Evolutionary conservation across 2,113 vertebrate species (phyloP), one percentile per base, ranked within the genome.

Genomic region (Sinocyclocheilus anophthalmus): DNA sequence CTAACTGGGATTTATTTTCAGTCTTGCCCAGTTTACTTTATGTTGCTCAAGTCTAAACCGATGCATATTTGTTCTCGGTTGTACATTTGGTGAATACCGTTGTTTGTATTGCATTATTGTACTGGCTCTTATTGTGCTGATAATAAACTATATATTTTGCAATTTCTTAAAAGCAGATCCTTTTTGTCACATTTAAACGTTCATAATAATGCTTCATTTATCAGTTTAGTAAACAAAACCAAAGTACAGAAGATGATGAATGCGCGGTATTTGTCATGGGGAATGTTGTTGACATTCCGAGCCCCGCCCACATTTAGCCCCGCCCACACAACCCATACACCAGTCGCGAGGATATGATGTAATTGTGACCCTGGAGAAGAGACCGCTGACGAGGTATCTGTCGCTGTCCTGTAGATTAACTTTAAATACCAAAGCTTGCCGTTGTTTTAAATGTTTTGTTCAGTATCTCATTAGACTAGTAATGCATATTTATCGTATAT

Each of bases 101-200:
- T 80, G 81, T 81, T 87, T 86, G 86, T 89, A 82, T 84, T 84
- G 72, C 87, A 80, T 85, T 73, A 87, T 79, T 80, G 82, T 85
- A 80, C 84, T 82, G 87, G 84, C 89, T 81, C 42, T 20, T 85
- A 85, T 76, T 88, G 78, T 90, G 88, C 84, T 89, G 76, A 90
- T 72, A 88, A 79, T 88, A 89, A 91, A 85, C 72, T 33, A 70
- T 89, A 86, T 89, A 86, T 90, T 90, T 90, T 89, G 84, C 48
- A 83, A 76, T 84, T 22, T 78, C 50, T 59, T 30, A 11, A 7
- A 55, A 37, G 33, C 33, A 26, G 16, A 9, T 39, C 11, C 6
- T 30, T n/a, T 70, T 3, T 5, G 20, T 14, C 1, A 57, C 30
- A 57, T 55, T 57, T 39, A 30, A 37, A 37, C 75, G n/a, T 39